Evolutionary conservation across 2,888 invertebrate species (phyloP).

Genomic region (Anaspis maculata): DNA sequence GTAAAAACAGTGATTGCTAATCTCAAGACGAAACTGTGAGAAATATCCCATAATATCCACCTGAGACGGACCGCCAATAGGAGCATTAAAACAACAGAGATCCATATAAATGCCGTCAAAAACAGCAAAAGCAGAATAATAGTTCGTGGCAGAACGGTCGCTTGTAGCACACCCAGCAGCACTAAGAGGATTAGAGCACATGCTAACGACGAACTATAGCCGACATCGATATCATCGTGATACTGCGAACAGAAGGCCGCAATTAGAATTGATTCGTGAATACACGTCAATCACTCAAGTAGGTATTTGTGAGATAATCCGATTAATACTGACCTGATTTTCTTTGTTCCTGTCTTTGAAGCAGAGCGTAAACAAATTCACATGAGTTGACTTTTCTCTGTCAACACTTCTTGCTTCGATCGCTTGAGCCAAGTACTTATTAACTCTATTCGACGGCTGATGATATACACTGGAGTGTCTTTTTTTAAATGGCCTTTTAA

Average conservation of each 20-base stretch:
- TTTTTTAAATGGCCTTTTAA: conserved; percentile 81
- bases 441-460: conserved; percentile 84
- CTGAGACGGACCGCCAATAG: conserved; percentile 74
- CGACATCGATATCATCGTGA: conserved; percentile 75
- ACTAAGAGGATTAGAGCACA: conserved; percentile 69
- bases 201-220: conserved; percentile 74
- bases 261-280: neutral
- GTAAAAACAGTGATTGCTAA: conserved; percentile 83
- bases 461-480: conserved; percentile 80
- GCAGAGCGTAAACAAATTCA: conserved; percentile 74
- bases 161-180: conserved; percentile 68
- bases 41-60: conserved; percentile 80
- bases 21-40: conserved; percentile 72
- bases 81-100: conserved; percentile 76
- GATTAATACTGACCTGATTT: conserved; percentile 58
- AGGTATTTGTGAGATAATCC: too few species aligned
- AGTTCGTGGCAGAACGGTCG: conserved; percentile 74
- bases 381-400: conserved; percentile 81
- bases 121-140: conserved; percentile 76
- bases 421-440: conserved; percentile 85
- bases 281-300: neutral
- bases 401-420: conserved; percentile 87
- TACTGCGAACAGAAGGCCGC: conserved; percentile 54
- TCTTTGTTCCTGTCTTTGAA: conserved; percentile 82
- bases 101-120: conserved; percentile 85